These are phyloP conservation scores for Luscinia luscinia DNA, from an alignment of 2,797 vertebrate species.

Conservation along the genomic window DNA sequence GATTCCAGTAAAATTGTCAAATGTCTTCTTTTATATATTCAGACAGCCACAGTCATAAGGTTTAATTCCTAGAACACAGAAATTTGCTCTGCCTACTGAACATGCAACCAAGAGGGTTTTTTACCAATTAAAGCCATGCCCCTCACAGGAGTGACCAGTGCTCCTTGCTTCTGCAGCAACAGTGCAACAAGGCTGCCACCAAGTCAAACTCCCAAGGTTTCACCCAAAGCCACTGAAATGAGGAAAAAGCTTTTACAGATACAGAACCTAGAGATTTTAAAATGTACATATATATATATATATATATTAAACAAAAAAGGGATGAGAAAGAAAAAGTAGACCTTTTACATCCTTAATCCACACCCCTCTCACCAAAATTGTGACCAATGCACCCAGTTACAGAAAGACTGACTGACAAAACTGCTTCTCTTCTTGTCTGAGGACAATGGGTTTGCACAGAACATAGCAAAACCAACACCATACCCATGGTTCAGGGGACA, in stretches of 20 bases:
- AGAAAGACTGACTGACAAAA: not conserved
- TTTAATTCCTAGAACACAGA: not conserved
- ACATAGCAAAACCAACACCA: not conserved
- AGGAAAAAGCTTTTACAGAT: not conserved
- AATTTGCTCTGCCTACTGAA: not conserved
- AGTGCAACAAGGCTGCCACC: not conserved
- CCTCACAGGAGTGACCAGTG: not conserved
- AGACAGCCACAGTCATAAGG: not conserved
- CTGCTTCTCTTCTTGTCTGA: not conserved
- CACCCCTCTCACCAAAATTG: not conserved
- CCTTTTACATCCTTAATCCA: not conserved
- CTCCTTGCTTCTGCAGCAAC: not conserved
- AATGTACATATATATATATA: not conserved
- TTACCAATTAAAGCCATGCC: not conserved
- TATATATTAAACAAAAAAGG: not conserved
- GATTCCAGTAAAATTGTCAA: conserved; percentile 36
- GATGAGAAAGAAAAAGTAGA: not conserved
- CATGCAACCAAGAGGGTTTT: not conserved
- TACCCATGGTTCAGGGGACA: not conserved
- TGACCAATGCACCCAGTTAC: not conserved
- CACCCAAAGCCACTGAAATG: not conserved
- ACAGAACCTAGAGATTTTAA: not conserved
- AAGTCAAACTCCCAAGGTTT: not conserved
- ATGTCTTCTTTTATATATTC: not conserved
- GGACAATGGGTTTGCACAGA: not conserved